These are phyloP conservation scores for Trichogramma dendrolimi DNA, from an alignment of 2,888 invertebrate genomes.

Conservation along the genomic window DNA sequence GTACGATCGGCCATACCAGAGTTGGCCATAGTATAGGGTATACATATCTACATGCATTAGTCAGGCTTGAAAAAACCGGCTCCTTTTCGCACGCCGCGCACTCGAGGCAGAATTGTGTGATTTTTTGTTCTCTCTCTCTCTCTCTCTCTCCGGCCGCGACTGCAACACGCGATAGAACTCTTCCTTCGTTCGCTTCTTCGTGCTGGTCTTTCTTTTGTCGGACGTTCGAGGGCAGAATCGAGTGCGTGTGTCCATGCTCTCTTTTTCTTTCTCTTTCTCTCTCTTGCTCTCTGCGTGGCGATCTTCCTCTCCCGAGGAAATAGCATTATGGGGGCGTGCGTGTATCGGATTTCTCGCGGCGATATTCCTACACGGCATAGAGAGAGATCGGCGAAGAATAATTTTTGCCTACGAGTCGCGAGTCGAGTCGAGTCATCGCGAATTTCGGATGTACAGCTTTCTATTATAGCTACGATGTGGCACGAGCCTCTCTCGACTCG, in stretches of 20 bases:
- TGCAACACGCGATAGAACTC: neutral
- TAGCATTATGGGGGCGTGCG: constrained; percentile 10
- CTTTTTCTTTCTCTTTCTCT: neutral
- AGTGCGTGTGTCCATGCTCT: neutral
- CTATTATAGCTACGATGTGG: too few species aligned
- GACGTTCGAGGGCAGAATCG: too few species aligned
- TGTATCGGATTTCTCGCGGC: constrained; percentile 10
- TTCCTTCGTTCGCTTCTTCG: neutral
- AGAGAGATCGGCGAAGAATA: too few species aligned
- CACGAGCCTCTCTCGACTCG: too few species aligned
- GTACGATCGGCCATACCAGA: neutral
- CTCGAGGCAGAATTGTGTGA: neutral
- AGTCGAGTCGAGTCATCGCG: too few species aligned
- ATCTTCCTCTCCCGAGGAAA: too few species aligned
- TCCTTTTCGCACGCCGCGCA: neutral
- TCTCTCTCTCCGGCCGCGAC: neutral
- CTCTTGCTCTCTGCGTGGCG: neutral
- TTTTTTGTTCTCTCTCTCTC: neutral
- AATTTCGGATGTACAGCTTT: too few species aligned
- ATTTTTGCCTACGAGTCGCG: too few species aligned
- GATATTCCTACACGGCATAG: too few species aligned
- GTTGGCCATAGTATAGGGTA: neutral
- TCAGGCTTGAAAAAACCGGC: neutral
- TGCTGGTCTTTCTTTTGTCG: neutral
- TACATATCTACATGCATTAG: neutral